phyloP scores from a whole-genome alignment of 2,113 vertebrate genomes.

The Microcebus jonahi region DNA sequence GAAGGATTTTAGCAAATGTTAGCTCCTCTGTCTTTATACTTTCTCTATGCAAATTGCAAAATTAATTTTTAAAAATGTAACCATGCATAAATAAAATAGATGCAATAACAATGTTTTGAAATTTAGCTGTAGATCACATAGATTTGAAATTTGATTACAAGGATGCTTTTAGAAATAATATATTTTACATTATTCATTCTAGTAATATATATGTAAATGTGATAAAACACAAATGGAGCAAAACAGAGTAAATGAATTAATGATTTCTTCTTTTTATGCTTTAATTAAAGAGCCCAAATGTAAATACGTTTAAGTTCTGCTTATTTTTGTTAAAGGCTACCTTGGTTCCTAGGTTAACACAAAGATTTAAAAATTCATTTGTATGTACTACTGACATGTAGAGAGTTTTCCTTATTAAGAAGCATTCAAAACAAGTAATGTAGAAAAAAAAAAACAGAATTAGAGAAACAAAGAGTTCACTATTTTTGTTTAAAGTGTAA shows the following conservation, averaged over 20 bases:
- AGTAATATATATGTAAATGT: neutral
- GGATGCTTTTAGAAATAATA: neutral
- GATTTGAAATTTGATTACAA: neutral
- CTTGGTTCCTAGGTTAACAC: neutral
- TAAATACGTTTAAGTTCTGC: neutral
- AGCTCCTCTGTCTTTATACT: neutral
- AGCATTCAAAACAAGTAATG: neutral
- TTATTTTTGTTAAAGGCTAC: conserved; percentile 6
- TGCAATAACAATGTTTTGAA: neutral
- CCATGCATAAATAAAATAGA: neutral
- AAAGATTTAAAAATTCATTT: neutral
- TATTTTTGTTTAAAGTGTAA: neutral
- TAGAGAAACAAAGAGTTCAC: neutral
- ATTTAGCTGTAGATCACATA: neutral
- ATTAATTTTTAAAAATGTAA: neutral
- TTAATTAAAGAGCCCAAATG: neutral
- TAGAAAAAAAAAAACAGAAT: neutral
- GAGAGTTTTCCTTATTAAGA: neutral
- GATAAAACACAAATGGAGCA: neutral
- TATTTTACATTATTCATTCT: neutral
- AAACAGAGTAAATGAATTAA: neutral
- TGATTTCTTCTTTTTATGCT: neutral
- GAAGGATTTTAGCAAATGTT: neutral
- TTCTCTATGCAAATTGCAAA: neutral
- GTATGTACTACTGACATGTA: neutral